Conservation (phyloP, 2,113 vertebrate species). For the Tenebrosternarchus preto region DNA sequence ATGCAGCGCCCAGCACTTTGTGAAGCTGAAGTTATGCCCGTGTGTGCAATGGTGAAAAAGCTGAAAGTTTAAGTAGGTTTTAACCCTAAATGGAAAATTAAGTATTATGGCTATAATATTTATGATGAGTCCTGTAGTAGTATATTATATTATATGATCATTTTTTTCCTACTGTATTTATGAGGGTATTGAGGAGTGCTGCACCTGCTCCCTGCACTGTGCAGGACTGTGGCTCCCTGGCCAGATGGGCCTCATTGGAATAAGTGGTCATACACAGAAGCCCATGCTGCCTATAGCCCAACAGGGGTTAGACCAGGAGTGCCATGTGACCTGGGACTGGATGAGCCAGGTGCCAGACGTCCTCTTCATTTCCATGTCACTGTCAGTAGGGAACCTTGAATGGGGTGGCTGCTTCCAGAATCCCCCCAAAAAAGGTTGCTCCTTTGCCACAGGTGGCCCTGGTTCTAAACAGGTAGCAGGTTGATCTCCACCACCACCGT, state of each 20-base stretch:
- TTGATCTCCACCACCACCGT: constrained; percentile 75
- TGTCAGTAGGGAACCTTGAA: constrained; percentile 83
- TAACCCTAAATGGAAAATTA: background rate
- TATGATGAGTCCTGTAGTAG: background rate
- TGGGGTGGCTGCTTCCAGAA: constrained; percentile 89
- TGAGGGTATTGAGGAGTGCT: background rate
- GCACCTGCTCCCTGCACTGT: background rate
- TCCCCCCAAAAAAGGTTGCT: no score
- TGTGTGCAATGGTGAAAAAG: background rate
- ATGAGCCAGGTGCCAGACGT: constrained; percentile 56
- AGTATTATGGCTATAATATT: background rate
- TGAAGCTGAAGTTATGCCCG: no score
- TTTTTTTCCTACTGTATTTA: background rate
- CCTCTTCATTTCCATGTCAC: constrained; percentile 96
- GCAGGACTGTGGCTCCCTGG: constrained; percentile 30
- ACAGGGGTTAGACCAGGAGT: constrained; percentile 52
- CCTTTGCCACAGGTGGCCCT: constrained; percentile 91
- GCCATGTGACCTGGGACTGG: constrained; percentile 65
- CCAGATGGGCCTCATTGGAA: constrained; percentile 33
- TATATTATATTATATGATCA: background rate
- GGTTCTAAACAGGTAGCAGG: constrained; percentile 83
- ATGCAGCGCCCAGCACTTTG: no score
- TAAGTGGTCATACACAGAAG: constrained; percentile 56
- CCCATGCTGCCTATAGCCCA: constrained; percentile 51
- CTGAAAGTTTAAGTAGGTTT: background rate